Conservation (phyloP, 2,888 invertebrate species). For the Lucinisca nassula region DNA sequence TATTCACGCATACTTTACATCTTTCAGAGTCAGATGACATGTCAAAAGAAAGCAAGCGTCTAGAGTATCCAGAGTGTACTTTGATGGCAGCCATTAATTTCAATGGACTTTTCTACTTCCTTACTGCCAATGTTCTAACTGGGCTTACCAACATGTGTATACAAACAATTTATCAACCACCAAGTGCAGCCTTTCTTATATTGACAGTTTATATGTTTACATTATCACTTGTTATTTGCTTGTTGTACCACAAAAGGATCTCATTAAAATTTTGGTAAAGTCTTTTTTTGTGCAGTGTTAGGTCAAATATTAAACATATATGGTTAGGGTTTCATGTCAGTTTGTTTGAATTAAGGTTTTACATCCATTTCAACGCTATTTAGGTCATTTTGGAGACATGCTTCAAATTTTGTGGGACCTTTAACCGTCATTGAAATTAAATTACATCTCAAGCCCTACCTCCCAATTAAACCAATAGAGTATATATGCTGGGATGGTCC, state of each 20-base stretch:
- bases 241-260: slow-evolving; percentile 73
- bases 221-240: slow-evolving; percentile 63
- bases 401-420: too few relatives aligned
- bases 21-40: background rate
- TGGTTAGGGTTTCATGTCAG: too few relatives aligned
- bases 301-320: too few relatives aligned
- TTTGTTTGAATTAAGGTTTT: too few relatives aligned
- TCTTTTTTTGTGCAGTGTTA: too few relatives aligned
- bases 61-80: background rate
- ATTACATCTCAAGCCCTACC: too few relatives aligned
- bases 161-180: slow-evolving; percentile 89
- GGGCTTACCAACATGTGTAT: slow-evolving; percentile 94
- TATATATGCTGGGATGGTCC: too few relatives aligned
- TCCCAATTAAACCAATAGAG: too few relatives aligned
- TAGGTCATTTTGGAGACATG: too few relatives aligned
- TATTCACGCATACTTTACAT: too few relatives aligned
- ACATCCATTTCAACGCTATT: too few relatives aligned
- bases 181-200: slow-evolving; percentile 71
- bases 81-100: slow-evolving; percentile 93
- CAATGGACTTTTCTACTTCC: slow-evolving; percentile 95
- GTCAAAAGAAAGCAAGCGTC: background rate
- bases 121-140: slow-evolving; percentile 94
- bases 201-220: slow-evolving; percentile 83
- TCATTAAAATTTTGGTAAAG: slow-evolving; percentile 78
- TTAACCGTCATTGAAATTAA: too few relatives aligned